These are phyloP conservation scores for Volucella bombylans DNA, from an alignment of 2,888 invertebrate genomes.

Conservation along the genomic window DNA sequence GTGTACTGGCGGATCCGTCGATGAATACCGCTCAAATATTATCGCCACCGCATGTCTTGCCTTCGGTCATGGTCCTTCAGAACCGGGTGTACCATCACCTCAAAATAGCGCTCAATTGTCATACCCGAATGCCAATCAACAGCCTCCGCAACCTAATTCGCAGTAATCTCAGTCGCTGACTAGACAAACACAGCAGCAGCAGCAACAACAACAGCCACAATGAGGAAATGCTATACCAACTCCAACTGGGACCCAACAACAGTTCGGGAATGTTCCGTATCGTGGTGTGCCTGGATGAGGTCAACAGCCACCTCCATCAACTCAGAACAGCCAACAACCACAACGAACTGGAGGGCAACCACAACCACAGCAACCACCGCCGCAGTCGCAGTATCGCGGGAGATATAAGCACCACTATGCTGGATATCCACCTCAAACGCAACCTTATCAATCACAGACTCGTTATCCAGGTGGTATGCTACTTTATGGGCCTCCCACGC, in stretches of 20 bases:
- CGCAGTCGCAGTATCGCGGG: conserved; percentile 84
- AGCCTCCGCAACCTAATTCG: too few relatives aligned
- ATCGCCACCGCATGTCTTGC: too few relatives aligned
- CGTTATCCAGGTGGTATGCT: conserved; percentile 84
- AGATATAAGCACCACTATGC: conserved; percentile 84
- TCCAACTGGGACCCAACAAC: conserved; percentile 73
- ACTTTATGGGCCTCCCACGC: conserved; percentile 75
- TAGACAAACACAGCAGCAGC: too few relatives aligned
- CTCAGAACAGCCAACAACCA: conserved; percentile 83
- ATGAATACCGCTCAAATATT: too few relatives aligned
- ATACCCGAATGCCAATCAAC: too few relatives aligned
- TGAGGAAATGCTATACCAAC: conserved; percentile 61
- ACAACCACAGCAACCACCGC: conserved; percentile 85
- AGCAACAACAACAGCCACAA: conserved; percentile 38
- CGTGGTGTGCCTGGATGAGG: conserved; percentile 73
- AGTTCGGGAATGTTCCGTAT: conserved; percentile 74
- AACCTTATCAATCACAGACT: conserved; percentile 84
- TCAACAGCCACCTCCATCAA: conserved; percentile 74
- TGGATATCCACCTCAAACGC: conserved; percentile 84
- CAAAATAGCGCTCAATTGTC: too few relatives aligned
- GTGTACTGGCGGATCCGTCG: too few relatives aligned
- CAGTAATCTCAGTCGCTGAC: too few relatives aligned
- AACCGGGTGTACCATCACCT: too few relatives aligned
- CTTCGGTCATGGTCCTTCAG: too few relatives aligned
- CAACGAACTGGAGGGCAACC: conserved; percentile 82